Conservation (phyloP, 2,113 vertebrate species). For the Platycercus adscitus region DNA sequence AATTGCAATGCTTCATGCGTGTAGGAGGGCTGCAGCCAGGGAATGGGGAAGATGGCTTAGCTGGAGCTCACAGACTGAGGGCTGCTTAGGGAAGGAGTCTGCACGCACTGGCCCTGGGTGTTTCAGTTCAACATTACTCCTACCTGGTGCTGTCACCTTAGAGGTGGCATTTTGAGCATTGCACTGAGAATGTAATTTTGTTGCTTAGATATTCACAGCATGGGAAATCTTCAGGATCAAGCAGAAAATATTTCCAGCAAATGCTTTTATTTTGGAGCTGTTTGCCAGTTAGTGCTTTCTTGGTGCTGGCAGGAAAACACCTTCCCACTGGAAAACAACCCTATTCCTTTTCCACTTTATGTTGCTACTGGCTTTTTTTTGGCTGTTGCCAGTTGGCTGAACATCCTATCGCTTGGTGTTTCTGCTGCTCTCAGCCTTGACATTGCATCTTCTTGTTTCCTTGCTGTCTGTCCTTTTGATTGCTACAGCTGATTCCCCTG, state of each 20-base stretch:
- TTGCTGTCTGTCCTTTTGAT: neutral
- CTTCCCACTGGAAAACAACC: neutral
- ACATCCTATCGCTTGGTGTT: neutral
- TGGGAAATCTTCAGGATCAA: neutral
- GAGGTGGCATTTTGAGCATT: neutral
- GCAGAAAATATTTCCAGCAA: neutral
- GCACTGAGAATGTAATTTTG: neutral
- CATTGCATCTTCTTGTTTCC: neutral
- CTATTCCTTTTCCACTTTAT: neutral
- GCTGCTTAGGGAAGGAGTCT: neutral
- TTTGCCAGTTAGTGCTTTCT: neutral
- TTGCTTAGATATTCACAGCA: neutral
- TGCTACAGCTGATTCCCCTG: neutral
- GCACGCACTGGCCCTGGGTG: fast-evolving
- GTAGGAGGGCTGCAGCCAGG: neutral
- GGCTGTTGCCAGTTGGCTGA: neutral
- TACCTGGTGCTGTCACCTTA: neutral
- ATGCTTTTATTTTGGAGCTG: neutral
- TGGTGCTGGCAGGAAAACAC: neutral
- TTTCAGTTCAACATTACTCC: neutral
- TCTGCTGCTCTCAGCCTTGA: neutral
- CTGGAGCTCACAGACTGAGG: neutral
- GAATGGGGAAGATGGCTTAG: neutral
- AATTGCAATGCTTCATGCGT: neutral
- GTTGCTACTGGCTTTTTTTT: neutral